Evolutionary conservation across 2,113 vertebrate species (phyloP).

Genomic region (Rhinoptilus africanus): DNA sequence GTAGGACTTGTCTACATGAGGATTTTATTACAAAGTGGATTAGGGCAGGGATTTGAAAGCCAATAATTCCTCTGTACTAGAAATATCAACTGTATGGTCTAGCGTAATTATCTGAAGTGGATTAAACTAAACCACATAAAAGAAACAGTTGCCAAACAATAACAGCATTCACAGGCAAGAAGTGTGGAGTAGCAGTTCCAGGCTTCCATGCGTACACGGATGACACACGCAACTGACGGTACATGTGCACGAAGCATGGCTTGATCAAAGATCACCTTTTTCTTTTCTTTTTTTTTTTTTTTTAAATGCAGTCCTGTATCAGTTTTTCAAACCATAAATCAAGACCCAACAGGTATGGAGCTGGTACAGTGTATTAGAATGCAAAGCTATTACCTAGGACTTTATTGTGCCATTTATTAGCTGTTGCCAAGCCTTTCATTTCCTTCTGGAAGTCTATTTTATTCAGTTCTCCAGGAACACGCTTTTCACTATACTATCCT

Average conservation of each 20-base stretch:
- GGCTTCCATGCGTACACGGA: neutral
- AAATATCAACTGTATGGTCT: neutral
- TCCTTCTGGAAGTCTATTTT: neutral
- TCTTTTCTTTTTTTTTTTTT: too few species aligned
- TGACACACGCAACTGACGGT: neutral
- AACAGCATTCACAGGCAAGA: neutral
- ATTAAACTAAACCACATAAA: slow-evolving; percentile 19
- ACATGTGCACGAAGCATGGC: neutral
- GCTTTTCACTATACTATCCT: neutral
- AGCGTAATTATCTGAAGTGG: slow-evolving; percentile 15
- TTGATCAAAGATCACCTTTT: neutral
- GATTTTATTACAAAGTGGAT: neutral
- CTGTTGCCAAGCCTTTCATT: neutral
- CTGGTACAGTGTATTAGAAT: neutral
- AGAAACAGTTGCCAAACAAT: neutral
- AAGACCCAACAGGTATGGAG: neutral
- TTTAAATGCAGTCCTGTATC: neutral
- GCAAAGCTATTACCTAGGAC: neutral
- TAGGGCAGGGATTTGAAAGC: slow-evolving; percentile 6
- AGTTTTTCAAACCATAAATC: neutral
- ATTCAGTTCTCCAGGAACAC: neutral
- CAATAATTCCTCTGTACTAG: neutral
- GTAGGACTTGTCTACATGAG: neutral
- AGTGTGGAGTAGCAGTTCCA: neutral
- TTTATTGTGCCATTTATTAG: neutral